These are phyloP conservation scores for Megamerina dolium DNA, from an alignment of 2,888 invertebrate genomes.

Conservation along the genomic window DNA sequence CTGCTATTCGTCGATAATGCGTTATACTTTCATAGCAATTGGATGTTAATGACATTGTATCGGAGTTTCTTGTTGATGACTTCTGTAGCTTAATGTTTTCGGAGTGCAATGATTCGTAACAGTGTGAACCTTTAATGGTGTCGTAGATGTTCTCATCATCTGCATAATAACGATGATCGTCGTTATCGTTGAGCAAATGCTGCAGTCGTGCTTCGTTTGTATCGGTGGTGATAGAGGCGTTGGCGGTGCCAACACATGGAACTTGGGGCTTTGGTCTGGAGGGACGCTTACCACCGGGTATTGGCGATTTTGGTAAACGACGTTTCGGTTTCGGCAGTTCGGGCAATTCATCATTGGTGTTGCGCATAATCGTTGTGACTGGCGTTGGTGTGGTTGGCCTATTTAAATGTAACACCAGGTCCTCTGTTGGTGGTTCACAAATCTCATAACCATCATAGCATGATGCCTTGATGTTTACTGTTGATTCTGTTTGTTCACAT, in stretches of 20 bases:
- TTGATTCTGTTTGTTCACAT: slow-evolving; percentile 16
- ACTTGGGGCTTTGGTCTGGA: slow-evolving; percentile 25
- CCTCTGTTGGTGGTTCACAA: slow-evolving; percentile 30
- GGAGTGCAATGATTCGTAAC: slow-evolving; percentile 38
- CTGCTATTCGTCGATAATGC: slow-evolving; percentile 27
- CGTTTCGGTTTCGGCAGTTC: slow-evolving; percentile 43
- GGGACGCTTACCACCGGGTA: slow-evolving; percentile 25
- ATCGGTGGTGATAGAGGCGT: slow-evolving; percentile 9
- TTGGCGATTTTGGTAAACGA: slow-evolving; percentile 32
- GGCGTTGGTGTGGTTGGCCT: slow-evolving; percentile 18
- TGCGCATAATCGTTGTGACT: slow-evolving; percentile 26
- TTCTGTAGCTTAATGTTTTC: slow-evolving; percentile 12
- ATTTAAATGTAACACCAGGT: slow-evolving; percentile 15
- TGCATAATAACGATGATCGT: slow-evolving; percentile 26
- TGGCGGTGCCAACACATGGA: slow-evolving; percentile 14
- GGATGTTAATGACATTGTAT: slow-evolving; percentile 40
- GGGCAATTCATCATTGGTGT: slow-evolving; percentile 40
- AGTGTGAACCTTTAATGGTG: slow-evolving; percentile 55
- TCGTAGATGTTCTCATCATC: slow-evolving; percentile 59
- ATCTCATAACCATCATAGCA: slow-evolving; percentile 43
- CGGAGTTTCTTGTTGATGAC: slow-evolving; percentile 20
- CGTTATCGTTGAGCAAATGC: slow-evolving; percentile 3
- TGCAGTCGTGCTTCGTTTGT: background rate
- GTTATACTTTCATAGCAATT: slow-evolving; percentile 48
- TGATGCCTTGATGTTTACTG: slow-evolving; percentile 8